Evolutionary conservation across 2,888 invertebrate species (phyloP).

Genomic region (Calameuta pallipes): DNA sequence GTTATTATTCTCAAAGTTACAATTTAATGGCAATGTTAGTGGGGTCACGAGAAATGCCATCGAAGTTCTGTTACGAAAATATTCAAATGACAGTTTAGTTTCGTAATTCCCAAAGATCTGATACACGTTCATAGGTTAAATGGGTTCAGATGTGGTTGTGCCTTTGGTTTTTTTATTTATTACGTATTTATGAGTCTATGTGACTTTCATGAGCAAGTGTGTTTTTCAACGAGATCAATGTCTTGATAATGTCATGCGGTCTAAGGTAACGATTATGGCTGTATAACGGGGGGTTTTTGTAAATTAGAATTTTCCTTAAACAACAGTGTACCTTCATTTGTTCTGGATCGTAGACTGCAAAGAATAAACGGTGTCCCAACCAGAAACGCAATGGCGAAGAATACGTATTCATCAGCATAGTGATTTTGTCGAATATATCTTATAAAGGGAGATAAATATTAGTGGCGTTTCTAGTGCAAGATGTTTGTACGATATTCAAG

Average conservation of each 20-base stretch:
- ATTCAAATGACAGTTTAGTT: neutral
- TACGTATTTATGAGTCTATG: neutral
- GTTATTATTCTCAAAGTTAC: neutral
- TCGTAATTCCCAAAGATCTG: neutral
- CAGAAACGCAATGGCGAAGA: constrained; percentile 44
- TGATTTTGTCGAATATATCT: constrained; percentile 41
- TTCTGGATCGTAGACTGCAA: constrained; percentile 40
- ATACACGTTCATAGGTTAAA: neutral
- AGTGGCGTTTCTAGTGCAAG: neutral
- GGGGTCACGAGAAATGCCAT: neutral
- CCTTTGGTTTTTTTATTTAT: neutral
- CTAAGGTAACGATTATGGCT: neutral
- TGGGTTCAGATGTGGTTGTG: neutral
- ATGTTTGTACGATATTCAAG: neutral
- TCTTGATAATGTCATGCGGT: neutral
- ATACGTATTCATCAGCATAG: constrained; percentile 31
- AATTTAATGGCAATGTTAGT: neutral
- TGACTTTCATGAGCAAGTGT: neutral
- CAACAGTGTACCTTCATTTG: constrained; percentile 40
- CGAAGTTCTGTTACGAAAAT: neutral
- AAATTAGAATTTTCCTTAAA: neutral
- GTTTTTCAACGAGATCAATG: neutral
- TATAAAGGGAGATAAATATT: neutral
- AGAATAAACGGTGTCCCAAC: constrained; percentile 38
- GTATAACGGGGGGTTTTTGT: neutral